Conservation (phyloP, 2,797 vertebrate species). For the Pseudocheirus occidentalis region DNA sequence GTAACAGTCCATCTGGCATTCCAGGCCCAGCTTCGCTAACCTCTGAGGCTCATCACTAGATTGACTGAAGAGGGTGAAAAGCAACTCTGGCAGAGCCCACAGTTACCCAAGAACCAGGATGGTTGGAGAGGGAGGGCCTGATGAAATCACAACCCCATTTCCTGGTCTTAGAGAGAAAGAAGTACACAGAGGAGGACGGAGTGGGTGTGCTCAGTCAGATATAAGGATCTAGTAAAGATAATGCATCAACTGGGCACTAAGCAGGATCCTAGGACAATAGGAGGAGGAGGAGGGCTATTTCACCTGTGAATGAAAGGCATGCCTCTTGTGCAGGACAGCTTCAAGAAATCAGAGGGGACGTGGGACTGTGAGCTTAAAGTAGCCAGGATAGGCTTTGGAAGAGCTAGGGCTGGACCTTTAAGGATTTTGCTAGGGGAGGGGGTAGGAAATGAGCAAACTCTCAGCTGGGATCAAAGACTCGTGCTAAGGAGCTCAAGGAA, state of each 20-base stretch:
- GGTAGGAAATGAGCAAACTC: background rate
- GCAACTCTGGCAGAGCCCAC: background rate
- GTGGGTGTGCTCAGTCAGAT: background rate
- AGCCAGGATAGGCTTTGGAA: background rate
- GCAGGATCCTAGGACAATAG: background rate
- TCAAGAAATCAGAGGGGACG: fast-evolving
- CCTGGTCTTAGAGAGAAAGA: background rate
- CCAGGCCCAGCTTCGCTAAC: background rate
- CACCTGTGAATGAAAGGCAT: too few species aligned
- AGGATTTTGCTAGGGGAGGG: background rate
- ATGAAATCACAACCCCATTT: background rate
- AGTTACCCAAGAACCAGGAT: background rate
- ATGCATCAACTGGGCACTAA: background rate
- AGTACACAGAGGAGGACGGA: background rate
- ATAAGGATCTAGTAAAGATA: background rate
- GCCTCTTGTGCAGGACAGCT: background rate
- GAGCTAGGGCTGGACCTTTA: background rate
- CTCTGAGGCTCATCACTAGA: background rate
- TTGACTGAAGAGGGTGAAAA: background rate
- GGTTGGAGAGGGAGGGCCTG: background rate
- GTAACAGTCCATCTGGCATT: background rate
- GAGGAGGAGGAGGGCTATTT: background rate
- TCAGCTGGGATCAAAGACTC: background rate
- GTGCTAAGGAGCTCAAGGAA: background rate
- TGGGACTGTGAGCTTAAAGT: background rate